Conservation (phyloP, 2,797 vertebrate species). For the Gambelia wislizenii region DNA sequence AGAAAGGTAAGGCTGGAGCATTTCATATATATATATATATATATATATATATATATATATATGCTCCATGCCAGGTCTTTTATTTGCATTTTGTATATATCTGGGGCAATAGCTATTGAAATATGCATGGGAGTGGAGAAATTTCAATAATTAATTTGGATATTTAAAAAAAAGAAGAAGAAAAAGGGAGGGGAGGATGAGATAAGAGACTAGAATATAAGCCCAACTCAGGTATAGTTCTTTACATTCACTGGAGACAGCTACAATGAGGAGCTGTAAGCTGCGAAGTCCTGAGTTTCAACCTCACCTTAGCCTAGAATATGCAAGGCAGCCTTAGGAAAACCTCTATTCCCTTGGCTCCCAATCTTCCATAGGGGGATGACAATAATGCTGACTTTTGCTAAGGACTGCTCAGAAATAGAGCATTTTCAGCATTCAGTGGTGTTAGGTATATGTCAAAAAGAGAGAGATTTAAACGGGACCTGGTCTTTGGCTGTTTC, state of each 20-base stretch:
- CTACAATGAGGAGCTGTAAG: neutral
- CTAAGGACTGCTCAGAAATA: neutral
- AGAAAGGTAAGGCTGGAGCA: slow-evolving; percentile 63
- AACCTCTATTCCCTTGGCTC: neutral
- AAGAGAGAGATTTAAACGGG: too few relatives aligned
- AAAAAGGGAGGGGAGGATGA: neutral
- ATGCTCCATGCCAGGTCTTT: slow-evolving; percentile 16
- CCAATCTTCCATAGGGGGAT: too few relatives aligned
- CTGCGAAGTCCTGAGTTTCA: neutral
- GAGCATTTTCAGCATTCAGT: too few relatives aligned
- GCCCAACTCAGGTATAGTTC: neutral
- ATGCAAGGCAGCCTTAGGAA: neutral
- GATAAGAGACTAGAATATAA: neutral
- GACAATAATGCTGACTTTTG: neutral
- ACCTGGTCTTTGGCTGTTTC: too few relatives aligned
- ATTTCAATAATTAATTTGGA: slow-evolving; percentile 32
- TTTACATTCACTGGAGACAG: neutral
- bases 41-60: too few relatives aligned
- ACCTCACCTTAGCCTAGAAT: neutral
- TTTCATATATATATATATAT: too few relatives aligned
- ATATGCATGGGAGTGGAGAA: slow-evolving; percentile 21
- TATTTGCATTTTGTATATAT: slow-evolving; percentile 9
- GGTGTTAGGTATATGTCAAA: too few relatives aligned
- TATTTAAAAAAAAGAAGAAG: neutral
- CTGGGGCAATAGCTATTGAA: slow-evolving; percentile 7